A percentile compares a stretch with the other conserved stretches of the same genome.
Conservation (phyloP, 1,140 invertebrate genomes). For the Solenopsis fugax region DNA sequence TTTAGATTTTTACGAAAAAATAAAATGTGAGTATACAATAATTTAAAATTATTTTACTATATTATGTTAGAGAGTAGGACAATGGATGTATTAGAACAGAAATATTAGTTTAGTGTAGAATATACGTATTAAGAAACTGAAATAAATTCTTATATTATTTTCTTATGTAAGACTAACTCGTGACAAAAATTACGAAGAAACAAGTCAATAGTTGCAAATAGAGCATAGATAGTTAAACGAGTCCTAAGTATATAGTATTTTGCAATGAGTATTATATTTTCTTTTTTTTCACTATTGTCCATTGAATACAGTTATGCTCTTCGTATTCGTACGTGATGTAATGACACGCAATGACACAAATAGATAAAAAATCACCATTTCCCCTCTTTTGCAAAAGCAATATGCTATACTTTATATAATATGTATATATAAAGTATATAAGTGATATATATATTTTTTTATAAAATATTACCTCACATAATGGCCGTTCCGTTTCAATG, state of each 20-base stretch:
- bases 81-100: constrained; percentile 17
- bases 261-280: constrained; percentile 63
- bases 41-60: constrained; percentile 33
- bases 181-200: constrained; percentile 42
- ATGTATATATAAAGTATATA: constrained; percentile 60
- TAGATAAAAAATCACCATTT: constrained; percentile 67
- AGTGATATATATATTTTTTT: constrained; percentile 53
- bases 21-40: constrained; percentile 43
- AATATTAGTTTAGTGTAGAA: constrained; percentile 34
- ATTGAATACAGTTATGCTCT: constrained; percentile 64
- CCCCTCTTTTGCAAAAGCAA: constrained; percentile 53
- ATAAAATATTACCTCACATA: constrained; percentile 67
- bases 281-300: constrained; percentile 69
- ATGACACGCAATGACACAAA: constrained; percentile 46
- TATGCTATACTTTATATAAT: constrained; percentile 63
- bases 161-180: constrained; percentile 7
- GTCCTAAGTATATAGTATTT: constrained; percentile 35
- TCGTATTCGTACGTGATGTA: constrained; percentile 51
- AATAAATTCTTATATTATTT: constrained; percentile 39
- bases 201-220: constrained; percentile 58
- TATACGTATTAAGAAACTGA: constrained; percentile 16
- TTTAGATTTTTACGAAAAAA: constrained; percentile 65
- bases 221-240: constrained; percentile 27
- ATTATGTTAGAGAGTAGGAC: constrained; percentile 15
- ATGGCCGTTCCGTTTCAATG: constrained; percentile 51